Evolutionary conservation across 2,113 vertebrate genomes (phyloP), one percentile per base, ranked within the genome.

Genomic region (Psephotus haematonotus): DNA sequence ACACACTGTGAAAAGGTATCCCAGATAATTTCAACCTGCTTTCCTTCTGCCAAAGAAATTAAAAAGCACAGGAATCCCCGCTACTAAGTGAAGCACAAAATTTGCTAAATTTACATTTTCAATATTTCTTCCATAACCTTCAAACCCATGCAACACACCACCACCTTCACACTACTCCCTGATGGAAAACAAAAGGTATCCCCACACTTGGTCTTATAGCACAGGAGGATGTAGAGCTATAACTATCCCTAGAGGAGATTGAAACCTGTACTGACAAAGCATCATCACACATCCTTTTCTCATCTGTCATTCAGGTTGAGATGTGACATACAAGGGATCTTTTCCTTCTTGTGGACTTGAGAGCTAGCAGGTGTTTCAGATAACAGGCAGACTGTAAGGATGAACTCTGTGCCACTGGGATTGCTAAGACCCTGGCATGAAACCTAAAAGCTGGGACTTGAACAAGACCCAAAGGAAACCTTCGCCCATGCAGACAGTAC

Each of bases 131-230:
- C 23, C 35, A 53, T 27, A 77, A 19, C 8, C 25, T 49, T 67
- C 46, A 87, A 18, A 3, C 2, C 4, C 63, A 31, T 0, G 0
- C 6, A 28, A n/a, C 22, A 55, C 17, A 9, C 5, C 3, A 43
- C 5, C 15, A 69, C 11, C 28, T 76, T 82, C 2, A 0, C 17
- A 3, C 11, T 49, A 5, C n/a, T 67, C 10, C 11, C 33, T 43
- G 52, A n/a, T 7, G 11, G 47, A 80, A 82, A 11, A 13, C 43
- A 76, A 64, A 72, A 10, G 9, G 10, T 20, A 24, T 18, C 15
- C 19, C 17, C 25, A 46, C 33, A 35, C 10, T 35, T 31, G 4
- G 16, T 35, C 11, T 47, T 70, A 33, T 1, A 37, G 19, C 29
- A 93, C 6, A 43, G 23, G 7, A 39, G 19, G 11, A 50, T 37